Conservation (phyloP, 1,140 invertebrate genomes). For the Gryon sp. region DNA sequence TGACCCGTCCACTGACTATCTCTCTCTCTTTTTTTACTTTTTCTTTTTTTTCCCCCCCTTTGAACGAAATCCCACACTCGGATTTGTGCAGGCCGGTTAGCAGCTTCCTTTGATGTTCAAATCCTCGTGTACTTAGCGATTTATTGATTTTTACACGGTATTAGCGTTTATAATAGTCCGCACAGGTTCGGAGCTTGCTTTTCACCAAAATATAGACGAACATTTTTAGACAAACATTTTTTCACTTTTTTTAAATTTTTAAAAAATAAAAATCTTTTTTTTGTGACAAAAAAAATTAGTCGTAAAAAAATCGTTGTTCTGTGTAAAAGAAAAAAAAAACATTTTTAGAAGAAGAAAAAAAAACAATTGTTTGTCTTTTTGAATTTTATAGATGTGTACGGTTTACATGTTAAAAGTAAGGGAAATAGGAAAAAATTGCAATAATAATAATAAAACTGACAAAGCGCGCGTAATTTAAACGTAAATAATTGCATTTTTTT, state of each 20-base stretch:
- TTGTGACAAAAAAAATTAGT: too few relatives aligned
- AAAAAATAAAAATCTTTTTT: too few relatives aligned
- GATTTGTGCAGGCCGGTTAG: conserved; percentile 64
- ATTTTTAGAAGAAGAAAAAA: too few relatives aligned
- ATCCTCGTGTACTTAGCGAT: conserved; percentile 62
- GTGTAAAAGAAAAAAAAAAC: too few relatives aligned
- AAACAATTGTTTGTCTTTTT: neutral
- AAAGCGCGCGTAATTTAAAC: neutral
- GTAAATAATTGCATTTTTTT: neutral
- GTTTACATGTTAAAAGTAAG: conserved; percentile 8
- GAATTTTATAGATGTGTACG: conserved; percentile 7
- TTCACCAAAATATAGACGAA: conserved; percentile 49
- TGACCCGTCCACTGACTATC: conserved; percentile 75
- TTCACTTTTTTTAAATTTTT: too few relatives aligned
- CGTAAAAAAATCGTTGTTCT: too few relatives aligned
- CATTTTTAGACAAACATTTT: too few relatives aligned
- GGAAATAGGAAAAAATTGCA: conserved; percentile 5
- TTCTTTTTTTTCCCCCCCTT: too few relatives aligned
- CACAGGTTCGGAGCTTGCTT: conserved; percentile 48
- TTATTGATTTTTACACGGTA: conserved; percentile 64
- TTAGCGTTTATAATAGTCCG: conserved; percentile 59
- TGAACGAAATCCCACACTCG: conserved; percentile 68
- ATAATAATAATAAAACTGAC: too few relatives aligned
- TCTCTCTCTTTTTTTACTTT: conserved; percentile 73
- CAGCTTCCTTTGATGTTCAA: conserved; percentile 63